Conservation (phyloP, 1,140 invertebrate species). For the Drosophila repleta region DNA sequence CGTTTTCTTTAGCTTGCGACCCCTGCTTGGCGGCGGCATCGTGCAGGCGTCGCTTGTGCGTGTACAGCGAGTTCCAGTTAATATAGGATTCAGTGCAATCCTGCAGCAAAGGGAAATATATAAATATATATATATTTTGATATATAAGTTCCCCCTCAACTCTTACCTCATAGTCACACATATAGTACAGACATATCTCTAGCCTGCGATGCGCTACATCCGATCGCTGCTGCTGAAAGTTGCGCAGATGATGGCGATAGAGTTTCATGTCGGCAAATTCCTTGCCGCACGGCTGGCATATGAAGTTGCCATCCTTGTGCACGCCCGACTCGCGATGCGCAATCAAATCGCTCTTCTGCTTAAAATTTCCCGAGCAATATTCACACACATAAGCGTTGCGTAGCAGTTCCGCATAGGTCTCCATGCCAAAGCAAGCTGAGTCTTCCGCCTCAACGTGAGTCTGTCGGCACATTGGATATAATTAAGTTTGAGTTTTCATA, state of each 20-base stretch:
- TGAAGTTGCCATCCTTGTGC: constrained; percentile 58
- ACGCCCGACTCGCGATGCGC: constrained; percentile 60
- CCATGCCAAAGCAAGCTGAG: constrained; percentile 37
- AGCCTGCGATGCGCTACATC: constrained; percentile 47
- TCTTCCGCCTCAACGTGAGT: constrained; percentile 28
- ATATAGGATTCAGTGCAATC: constrained; percentile 60
- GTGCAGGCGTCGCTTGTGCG: constrained; percentile 68
- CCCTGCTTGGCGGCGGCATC: constrained; percentile 25
- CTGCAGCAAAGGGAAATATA: constrained; percentile 24
- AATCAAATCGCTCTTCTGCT: constrained; percentile 46
- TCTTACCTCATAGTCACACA: constrained; percentile 67
- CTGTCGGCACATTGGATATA: constrained; percentile 4
- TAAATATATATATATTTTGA: not conserved
- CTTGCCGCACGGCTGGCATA: constrained; percentile 63
- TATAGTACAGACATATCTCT: constrained; percentile 60
- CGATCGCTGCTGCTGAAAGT: constrained; percentile 52
- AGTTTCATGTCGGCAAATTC: constrained; percentile 61
- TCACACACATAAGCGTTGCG: constrained; percentile 67
- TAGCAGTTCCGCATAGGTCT: constrained; percentile 45
- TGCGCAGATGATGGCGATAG: constrained; percentile 68
- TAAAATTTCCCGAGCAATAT: constrained; percentile 66
- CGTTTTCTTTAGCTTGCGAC: constrained; percentile 11
- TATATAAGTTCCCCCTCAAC: not conserved
- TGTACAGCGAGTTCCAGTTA: constrained; percentile 71
- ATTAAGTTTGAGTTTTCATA: not conserved